Conservation (phyloP, 1,140 invertebrate genomes). For the Adoxophyes honmai region DNA sequence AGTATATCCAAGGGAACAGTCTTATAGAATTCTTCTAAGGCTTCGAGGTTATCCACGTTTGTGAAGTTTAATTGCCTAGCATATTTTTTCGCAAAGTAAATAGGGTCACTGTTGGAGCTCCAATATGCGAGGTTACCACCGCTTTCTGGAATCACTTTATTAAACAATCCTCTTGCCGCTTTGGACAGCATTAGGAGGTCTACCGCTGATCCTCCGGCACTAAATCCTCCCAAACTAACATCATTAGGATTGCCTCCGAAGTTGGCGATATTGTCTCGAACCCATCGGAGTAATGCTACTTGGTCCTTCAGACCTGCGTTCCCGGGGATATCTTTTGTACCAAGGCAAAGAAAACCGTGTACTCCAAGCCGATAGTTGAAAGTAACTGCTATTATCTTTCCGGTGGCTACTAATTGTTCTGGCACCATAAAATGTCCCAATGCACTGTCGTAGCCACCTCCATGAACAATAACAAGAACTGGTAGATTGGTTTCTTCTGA, state of each 20-base stretch:
- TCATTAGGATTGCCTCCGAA: conserved; percentile 46
- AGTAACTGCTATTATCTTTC: conserved; percentile 17
- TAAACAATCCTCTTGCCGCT: conserved; percentile 31
- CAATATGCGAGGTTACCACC: conserved; percentile 21
- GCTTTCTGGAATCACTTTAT: conserved; percentile 37
- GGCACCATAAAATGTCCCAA: conserved; percentile 26
- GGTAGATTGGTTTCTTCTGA: conserved; percentile 21
- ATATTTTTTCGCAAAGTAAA: conserved; percentile 25
- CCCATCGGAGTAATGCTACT: conserved; percentile 41
- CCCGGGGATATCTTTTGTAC: conserved; percentile 34
- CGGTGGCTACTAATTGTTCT: conserved; percentile 22
- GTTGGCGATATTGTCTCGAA: conserved; percentile 35
- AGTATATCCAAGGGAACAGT: conserved; percentile 20
- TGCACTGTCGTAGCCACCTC: conserved; percentile 33
- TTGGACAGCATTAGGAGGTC: conserved; percentile 32
- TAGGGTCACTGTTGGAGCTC: conserved; percentile 32
- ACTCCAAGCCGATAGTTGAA: conserved; percentile 44
- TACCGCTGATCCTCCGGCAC: conserved; percentile 34
- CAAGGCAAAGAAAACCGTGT: conserved; percentile 40
- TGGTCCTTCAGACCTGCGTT: conserved; percentile 50
- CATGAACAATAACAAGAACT: conserved; percentile 34
- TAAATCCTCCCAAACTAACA: conserved; percentile 34
- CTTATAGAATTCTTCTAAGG: conserved; percentile 38
- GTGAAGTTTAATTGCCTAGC: conserved; percentile 29
- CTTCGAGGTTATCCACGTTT: conserved; percentile 27